Evolutionary conservation across 2,797 vertebrate species (phyloP), one percentile per base, ranked within the genome.

Genomic region (Synanceia verrucosa): DNA sequence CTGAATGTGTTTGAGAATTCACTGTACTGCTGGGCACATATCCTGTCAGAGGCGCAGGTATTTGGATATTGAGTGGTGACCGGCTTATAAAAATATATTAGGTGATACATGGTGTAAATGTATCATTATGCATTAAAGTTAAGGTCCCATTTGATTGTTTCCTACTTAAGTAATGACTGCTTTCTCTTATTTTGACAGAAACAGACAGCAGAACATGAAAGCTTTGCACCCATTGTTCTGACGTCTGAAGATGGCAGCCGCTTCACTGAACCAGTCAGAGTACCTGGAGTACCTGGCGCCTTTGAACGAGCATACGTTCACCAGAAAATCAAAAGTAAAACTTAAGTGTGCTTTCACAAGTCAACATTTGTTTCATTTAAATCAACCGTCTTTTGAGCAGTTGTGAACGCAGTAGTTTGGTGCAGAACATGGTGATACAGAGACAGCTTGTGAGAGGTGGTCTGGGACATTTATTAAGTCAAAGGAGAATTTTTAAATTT

Each of bases 1-100:
- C 21, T 57, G 10, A 34, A 91, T 26, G 81, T 93, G 31, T 91
- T 89, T 89, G 91, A 92, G 4, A 71, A 92, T 55, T 76, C 90
- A 4, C 19, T 78, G 26, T 67, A 81, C 60, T 93, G 91, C 71
- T 93, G 90, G 91, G 88, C 89, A 14, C 72, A 89, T 64, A 77
- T 93, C 16, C 14, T 85, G 8, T 63, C 74, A 28, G 64, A 84
- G 61, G 47, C 73, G 39, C 0, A 81, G 82, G 92, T 91, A 70
- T 24, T 36, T n/a, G 0, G 28, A 33, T 29, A 33, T 1, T 11
- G 4, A 34, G 2, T 24, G 29, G 46, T 13, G 0, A 16, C 24
- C 10, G 4, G 2, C 16, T 43, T 34, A 5, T 59, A n/a, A n/a
- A n/a, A n/a, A n/a, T n/a, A n/a, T n/a, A n/a, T n/a, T n/a, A 11